Conservation (phyloP, 2,797 vertebrate species). For the Malacoraja senta region DNA sequence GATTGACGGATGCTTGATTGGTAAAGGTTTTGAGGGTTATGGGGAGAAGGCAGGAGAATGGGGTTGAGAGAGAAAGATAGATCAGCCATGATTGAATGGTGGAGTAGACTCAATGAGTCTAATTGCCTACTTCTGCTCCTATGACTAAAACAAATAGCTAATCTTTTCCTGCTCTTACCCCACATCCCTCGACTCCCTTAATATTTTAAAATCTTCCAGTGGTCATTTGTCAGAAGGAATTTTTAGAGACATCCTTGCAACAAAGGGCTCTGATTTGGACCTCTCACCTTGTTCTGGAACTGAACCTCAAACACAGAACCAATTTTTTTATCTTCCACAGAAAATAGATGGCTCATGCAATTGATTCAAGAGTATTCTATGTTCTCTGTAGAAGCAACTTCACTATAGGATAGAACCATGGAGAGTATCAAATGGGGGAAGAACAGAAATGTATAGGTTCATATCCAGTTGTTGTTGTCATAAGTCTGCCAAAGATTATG, state of each 20-base stretch:
- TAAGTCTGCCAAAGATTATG: not conserved
- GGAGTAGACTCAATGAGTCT: too few relatives aligned
- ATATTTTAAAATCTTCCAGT: not conserved
- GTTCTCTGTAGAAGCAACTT: not conserved
- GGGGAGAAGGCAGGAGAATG: too few relatives aligned
- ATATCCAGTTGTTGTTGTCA: not conserved
- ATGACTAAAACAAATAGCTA: too few relatives aligned
- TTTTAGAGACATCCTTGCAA: not conserved
- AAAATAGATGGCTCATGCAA: not conserved
- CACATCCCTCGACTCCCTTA: too few relatives aligned
- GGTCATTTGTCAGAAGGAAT: not conserved
- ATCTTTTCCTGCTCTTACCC: too few relatives aligned
- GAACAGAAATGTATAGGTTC: not conserved
- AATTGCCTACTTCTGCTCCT: too few relatives aligned
- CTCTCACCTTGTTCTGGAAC: not conserved
- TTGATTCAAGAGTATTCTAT: not conserved
- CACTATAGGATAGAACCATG: too few relatives aligned
- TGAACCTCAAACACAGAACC: not conserved
- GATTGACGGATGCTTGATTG: too few relatives aligned
- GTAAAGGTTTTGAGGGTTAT: too few relatives aligned
- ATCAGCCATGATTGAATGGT: too few relatives aligned
- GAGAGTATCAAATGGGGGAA: not conserved
- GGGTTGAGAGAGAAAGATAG: too few relatives aligned
- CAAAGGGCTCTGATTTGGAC: not conserved
- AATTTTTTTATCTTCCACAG: not conserved